phyloP scores from a whole-genome alignment of 2,888 invertebrate species.

The Piscicola geometra region DNA sequence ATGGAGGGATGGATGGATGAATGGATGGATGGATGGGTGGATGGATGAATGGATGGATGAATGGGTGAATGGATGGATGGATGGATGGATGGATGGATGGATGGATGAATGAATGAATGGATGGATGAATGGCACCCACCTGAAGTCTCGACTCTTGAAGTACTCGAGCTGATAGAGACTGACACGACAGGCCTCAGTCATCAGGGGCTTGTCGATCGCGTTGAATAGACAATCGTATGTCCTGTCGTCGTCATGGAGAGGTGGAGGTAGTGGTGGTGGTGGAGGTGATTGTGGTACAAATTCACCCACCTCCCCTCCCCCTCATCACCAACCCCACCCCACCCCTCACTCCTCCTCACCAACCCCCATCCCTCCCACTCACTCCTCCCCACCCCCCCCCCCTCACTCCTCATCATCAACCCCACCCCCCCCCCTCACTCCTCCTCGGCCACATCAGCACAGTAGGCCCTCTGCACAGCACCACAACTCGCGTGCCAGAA shows the following conservation, averaged over 20 bases:
- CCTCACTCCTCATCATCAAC: background rate
- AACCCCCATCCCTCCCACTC: too few species aligned
- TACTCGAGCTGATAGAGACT: constrained; percentile 92
- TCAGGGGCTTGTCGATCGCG: constrained; percentile 74
- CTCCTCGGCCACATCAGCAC: constrained; percentile 51
- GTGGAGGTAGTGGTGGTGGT: background rate
- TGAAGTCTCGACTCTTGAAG: constrained; percentile 90
- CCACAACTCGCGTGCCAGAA: constrained; percentile 79
- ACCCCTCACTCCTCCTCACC: constrained; percentile 9
- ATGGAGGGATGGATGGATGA: too few species aligned
- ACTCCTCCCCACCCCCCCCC: constrained; percentile 5
- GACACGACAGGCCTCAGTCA: constrained; percentile 83
- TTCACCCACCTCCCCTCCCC: too few species aligned
- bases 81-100: too few species aligned
- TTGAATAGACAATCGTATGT: constrained; percentile 92
- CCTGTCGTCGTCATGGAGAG: constrained; percentile 49
- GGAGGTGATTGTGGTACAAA: background rate
- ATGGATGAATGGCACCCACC: too few species aligned
- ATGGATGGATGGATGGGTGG: too few species aligned
- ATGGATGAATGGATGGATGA: too few species aligned
- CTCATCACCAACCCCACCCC: background rate
- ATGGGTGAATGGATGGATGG: too few species aligned
- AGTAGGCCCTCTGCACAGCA: constrained; percentile 72
- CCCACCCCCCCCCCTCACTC: constrained; percentile 45
- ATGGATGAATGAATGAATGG: too few species aligned